phyloP scores from a whole-genome alignment of 2,113 vertebrate genomes.

The Pelecanus crispus region DNA sequence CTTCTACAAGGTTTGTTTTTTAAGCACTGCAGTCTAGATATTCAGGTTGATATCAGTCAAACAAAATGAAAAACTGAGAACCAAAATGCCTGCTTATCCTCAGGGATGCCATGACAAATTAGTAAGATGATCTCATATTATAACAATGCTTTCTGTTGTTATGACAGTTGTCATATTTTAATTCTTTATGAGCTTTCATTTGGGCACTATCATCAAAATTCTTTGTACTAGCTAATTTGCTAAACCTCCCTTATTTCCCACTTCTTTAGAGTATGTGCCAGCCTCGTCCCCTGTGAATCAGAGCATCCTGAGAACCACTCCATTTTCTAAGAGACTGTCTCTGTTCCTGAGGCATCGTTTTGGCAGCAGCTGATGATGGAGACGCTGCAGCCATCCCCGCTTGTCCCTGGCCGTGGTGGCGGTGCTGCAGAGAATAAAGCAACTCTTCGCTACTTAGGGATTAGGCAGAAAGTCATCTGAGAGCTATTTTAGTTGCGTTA shows the following conservation, averaged over 20 bases:
- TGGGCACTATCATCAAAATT: not conserved
- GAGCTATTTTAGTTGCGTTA: not conserved
- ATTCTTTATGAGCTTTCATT: not conserved
- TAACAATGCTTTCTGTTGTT: not conserved
- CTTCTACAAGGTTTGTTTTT: not conserved
- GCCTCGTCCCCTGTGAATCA: not conserved
- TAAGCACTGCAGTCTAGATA: not conserved
- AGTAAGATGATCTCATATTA: not conserved
- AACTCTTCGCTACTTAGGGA: fast-evolving
- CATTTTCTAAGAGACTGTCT: not conserved
- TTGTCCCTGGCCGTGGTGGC: not conserved
- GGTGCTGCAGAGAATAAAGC: not conserved
- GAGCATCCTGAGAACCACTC: not conserved
- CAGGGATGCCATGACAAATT: not conserved
- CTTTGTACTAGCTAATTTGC: not conserved
- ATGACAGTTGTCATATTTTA: not conserved
- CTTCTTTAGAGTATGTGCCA: not conserved
- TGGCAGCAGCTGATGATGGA: not conserved
- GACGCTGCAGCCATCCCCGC: not conserved
- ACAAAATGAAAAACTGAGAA: not conserved
- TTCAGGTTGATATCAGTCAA: not conserved
- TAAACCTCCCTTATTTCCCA: not conserved
- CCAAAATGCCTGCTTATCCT: not conserved
- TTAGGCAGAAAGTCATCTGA: not conserved
- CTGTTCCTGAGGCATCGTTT: not conserved